Evolutionary conservation across 2,888 invertebrate genomes (phyloP), one percentile per base, ranked within the genome.

Genomic region (Eristalinus sepulchralis): DNA sequence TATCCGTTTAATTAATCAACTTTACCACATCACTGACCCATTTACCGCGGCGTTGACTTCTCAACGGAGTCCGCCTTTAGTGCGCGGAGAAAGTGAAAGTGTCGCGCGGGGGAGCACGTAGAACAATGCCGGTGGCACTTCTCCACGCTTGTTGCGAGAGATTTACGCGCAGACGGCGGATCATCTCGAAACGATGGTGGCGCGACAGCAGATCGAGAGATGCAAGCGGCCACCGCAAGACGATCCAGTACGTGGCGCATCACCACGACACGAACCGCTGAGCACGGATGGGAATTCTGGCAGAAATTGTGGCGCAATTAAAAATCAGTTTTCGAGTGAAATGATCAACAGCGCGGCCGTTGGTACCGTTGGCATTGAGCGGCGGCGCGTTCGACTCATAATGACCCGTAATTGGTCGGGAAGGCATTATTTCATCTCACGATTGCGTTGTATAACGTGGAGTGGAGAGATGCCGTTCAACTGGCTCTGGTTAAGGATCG

Each of bases 1-100:
- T 55, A 71, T 71, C 71, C 78, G 78, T 66, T 79, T 59, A 79
- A 72, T 79, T 79, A 79, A 72, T 79, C 71, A 79, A 79, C 64
- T 72, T 72, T 27, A 47, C 34, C 55, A 53, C 55, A 20, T 31
- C 22, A 34, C 33, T 79, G 79, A 79, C 79, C 76, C 20, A 76
- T 68, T 68, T 68, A n/a, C 66, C 4, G 17, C n/a, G 6, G 60
- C 39, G 53, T 59, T 73, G 63, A 57, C 64, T 67, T 68, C 24
- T 27, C 5, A 5, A 10, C 39, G n/a, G 67, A 60, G 67, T 31
- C 62, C 55, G 66, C 66, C 39, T n/a, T 10, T 67, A 22, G 59
- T 66, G 33, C 34, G 34, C 17, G 47, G 47, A 47, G 47, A 47
- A 47, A 47, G 47, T 47, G 47, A 47, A 47, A 47, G 47, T 47